Evolutionary conservation across 2,888 invertebrate genomes (phyloP), one percentile per base, ranked within the genome.

Genomic region (Halictus quadricinctus): DNA sequence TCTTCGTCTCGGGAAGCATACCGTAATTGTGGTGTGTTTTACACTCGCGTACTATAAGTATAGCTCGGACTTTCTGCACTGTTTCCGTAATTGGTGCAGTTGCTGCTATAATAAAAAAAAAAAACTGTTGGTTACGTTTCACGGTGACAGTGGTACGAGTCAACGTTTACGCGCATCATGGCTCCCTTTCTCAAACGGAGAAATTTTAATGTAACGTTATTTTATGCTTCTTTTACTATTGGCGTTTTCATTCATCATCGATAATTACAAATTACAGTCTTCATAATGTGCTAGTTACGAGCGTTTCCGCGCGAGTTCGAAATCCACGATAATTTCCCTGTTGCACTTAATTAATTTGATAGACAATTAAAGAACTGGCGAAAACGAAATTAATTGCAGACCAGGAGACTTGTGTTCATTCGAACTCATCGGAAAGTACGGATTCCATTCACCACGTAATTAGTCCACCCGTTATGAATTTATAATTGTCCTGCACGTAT

Each of bases 381-480:
- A 41, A 70, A 41, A n/a, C 41, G 70, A 43, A 70, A 70, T 43
- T 70, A 70, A 70, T 70, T 70, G 10, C 41, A 70, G 21, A 43
- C 70, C 36, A 12, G 70, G 43, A 43, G 4, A 10, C 41, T 10
- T 70, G 1, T 13, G n/a, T 43, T n/a, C 12, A 43, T n/a, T 70
- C 13, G 1, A 21, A 36, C 12, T 69, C 21, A 21, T 41, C 70
- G 18, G 21, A 13, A 70, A 43, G 21, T 43, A 43, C 41, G n/a
- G n/a, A 43, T 70, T 43, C 21, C 18, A 69, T 69, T 69, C 69
- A n/a, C 12, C 21, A 41, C 69, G n/a, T 12, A 43, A 70, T 70
- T 70, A 43, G n/a, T 70, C n/a, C 36, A 70, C 43, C 6, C 43
- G n/a, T 70, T 43, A 70, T 70, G 21, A 70, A 70, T 70, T 70